A percentile compares a stretch with the other conserved stretches of the same genome.
phyloP scores from a whole-genome alignment of 2,888 invertebrate species.

The Limnephilus marmoratus region DNA sequence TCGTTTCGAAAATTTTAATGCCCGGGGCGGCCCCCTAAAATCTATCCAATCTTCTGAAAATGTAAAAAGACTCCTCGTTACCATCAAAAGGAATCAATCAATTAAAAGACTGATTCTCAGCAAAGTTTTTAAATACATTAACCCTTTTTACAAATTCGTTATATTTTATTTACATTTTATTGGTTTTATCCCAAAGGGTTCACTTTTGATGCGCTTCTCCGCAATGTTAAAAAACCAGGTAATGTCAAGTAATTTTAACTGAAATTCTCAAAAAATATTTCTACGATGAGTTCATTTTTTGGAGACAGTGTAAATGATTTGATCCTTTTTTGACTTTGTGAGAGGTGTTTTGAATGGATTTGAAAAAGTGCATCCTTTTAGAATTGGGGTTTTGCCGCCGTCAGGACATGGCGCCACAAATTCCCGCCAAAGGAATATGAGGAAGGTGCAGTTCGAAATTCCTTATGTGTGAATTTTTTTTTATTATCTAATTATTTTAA shows the following conservation, averaged over 20 bases:
- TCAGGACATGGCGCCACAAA: conserved; percentile 18
- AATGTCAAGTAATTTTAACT: not conserved
- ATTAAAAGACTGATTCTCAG: not conserved
- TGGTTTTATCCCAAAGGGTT: not conserved
- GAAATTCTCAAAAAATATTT: not conserved
- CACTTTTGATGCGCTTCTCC: not conserved
- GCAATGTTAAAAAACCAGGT: not conserved
- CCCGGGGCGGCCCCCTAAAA: not conserved
- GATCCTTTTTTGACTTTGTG: not conserved
- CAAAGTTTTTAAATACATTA: not conserved
- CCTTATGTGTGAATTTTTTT: not conserved
- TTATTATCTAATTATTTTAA: not conserved
- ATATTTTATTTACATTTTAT: not conserved
- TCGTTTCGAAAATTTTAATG: conserved; percentile 12
- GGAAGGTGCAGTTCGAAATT: not conserved
- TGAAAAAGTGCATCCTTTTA: not conserved
- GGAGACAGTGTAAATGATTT: not conserved
- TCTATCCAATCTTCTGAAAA: not conserved
- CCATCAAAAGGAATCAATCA: not conserved
- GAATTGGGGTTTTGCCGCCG: conserved; percentile 27
- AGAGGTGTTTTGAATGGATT: not conserved
- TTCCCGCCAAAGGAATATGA: conserved; percentile 28
- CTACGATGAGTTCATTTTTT: not conserved
- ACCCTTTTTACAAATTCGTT: not conserved
- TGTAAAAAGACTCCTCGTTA: not conserved